Evolutionary conservation across 1,140 invertebrate species (phyloP), one percentile per base, ranked within the genome.

Genomic region (Drosophila funebris): DNA sequence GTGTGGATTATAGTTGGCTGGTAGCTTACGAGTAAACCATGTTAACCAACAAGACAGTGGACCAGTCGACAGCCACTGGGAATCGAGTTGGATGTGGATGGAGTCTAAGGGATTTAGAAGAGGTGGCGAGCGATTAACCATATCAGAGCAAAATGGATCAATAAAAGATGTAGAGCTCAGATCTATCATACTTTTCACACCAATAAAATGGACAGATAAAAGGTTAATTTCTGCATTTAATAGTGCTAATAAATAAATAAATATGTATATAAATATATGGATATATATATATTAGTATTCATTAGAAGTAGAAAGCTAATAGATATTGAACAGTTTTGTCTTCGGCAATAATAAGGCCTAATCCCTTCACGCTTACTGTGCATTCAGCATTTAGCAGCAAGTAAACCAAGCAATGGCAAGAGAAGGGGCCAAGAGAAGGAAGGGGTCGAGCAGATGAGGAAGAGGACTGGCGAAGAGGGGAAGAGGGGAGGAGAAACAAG

Each of bases 311-410:
- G 46, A 62, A 4, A n/a, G 9, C 1, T 18, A 11, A 24, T 20
- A 53, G 41, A 29, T 66, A 11, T 33, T 18, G 18, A 14, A 50
- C 41, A 56, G 57, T 53, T 75, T 69, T 62, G 74, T 44, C 69
- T 43, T 63, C 52, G 24, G 36, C 73, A 48, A 70, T 85, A 90
- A 90, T 90, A 90, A 73, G 70, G 82, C 67, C 72, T 90, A 90
- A 90, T 90, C 88, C 79, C 57, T 90, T 88, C 76, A 90, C 82
- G 87, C 87, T 90, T 48, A 88, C 85, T 70, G 80, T 76, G 72
- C 61, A 88, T 80, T 88, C n/a, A n/a, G n/a, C n/a, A n/a, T 79
- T 54, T 52, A 13, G 43, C 27, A 29, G 46, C 44, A 31, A 63
- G 50, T 48, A 18, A 39, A 16, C 24, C 31, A 27, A 50, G 36